phyloP scores from a whole-genome alignment of 2,113 vertebrate species.

The Syrrhaptes paradoxus region DNA sequence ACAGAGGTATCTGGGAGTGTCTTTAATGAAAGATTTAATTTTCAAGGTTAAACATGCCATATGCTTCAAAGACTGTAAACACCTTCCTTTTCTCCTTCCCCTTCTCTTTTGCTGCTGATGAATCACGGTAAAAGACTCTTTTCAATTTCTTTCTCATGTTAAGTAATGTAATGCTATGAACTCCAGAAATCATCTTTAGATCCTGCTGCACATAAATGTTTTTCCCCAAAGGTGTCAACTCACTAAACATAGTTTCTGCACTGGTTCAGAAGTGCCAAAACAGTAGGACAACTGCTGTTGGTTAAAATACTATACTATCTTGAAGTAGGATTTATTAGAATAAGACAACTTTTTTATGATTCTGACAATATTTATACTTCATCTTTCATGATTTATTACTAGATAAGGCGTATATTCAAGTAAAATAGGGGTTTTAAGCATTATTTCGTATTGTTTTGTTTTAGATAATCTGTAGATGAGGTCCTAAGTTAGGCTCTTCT shows the following conservation, averaged over 20 bases:
- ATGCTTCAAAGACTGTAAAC: slow-evolving; percentile 53
- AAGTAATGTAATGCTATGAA: slow-evolving; percentile 43
- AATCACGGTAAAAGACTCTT: slow-evolving; percentile 50
- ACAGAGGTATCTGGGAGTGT: slow-evolving; percentile 45
- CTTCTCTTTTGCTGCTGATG: slow-evolving; percentile 52
- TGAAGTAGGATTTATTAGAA: slow-evolving; percentile 67
- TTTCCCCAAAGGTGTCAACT: slow-evolving; percentile 11
- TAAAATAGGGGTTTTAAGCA: slow-evolving; percentile 58
- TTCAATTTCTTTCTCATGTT: slow-evolving; percentile 50
- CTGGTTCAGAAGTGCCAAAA: slow-evolving; percentile 66
- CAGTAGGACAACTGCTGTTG: neutral
- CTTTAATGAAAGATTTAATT: slow-evolving; percentile 67
- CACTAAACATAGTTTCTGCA: slow-evolving; percentile 34
- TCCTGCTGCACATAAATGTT: slow-evolving; percentile 20
- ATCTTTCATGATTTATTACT: slow-evolving; percentile 64
- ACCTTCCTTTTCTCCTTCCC: slow-evolving; percentile 8
- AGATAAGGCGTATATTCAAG: slow-evolving; percentile 64
- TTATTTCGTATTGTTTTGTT: slow-evolving; percentile 8
- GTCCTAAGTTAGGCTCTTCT: slow-evolving; percentile 16
- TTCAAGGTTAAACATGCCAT: slow-evolving; percentile 52
- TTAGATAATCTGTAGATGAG: slow-evolving; percentile 4
- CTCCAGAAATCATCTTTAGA: slow-evolving; percentile 52
- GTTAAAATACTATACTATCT: slow-evolving; percentile 45
- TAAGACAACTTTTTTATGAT: slow-evolving; percentile 67
- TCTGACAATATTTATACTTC: slow-evolving; percentile 71